Evolutionary conservation across 2,888 invertebrate species (phyloP).

Genomic region (Spilarctia lutea): DNA sequence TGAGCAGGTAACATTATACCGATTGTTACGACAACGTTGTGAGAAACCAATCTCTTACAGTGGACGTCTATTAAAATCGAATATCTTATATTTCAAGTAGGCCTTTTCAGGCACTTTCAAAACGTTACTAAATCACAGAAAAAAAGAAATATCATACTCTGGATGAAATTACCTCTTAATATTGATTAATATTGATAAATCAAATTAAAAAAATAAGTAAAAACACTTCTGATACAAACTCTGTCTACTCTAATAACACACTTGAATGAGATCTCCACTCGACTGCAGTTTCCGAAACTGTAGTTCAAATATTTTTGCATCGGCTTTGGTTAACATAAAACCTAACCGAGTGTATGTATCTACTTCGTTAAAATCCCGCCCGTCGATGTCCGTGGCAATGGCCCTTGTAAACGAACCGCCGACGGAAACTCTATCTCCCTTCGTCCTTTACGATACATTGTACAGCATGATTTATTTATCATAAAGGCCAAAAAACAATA

Average conservation of each 20-base stretch:
- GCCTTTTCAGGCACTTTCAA: no score
- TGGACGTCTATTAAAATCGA: no score
- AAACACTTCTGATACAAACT: not conserved
- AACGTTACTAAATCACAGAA: no score
- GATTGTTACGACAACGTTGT: not conserved
- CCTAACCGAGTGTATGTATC: slow-evolving; percentile 1
- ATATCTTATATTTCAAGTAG: no score
- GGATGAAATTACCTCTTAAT: no score
- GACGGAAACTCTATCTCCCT: slow-evolving; percentile 48
- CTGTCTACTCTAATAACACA: not conserved
- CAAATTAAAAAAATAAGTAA: not conserved
- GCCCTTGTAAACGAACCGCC: slow-evolving; percentile 31
- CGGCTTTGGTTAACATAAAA: slow-evolving; percentile 14
- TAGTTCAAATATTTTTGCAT: not conserved
- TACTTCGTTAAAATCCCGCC: slow-evolving; percentile 14
- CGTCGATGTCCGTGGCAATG: slow-evolving; percentile 39
- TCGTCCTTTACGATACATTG: slow-evolving; percentile 31
- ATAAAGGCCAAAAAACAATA: not conserved
- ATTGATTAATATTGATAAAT: no score
- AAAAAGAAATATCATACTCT: no score
- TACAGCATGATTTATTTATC: slow-evolving; percentile 33
- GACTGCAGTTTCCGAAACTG: slow-evolving; percentile 1
- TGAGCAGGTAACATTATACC: not conserved
- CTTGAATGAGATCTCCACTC: not conserved
- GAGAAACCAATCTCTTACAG: no score